Percentiles rank a stretch among this genome's conserved stretches.
phyloP scores from a whole-genome alignment of 2,797 vertebrate genomes.

The Sebastolobus altivelis region DNA sequence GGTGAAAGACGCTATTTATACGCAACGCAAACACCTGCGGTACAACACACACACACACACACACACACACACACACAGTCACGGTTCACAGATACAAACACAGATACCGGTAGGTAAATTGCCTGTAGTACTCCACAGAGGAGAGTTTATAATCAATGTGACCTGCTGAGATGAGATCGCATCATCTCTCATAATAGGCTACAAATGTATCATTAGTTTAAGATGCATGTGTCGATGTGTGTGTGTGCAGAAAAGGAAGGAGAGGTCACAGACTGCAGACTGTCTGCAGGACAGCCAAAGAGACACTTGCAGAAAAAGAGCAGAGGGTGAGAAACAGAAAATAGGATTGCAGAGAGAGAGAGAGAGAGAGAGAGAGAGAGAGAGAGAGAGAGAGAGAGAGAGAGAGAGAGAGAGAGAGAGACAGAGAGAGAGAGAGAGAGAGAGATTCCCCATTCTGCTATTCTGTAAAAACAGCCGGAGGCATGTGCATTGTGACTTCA shows the following conservation, averaged over 20 bases:
- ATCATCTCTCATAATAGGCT: slow-evolving; percentile 52
- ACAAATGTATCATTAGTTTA: slow-evolving; percentile 62
- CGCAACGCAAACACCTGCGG: slow-evolving; percentile 3
- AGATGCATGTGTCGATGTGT: slow-evolving; percentile 31
- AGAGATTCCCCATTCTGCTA: slow-evolving; percentile 45
- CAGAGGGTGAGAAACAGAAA: slow-evolving; percentile 36
- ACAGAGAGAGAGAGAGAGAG: slow-evolving; percentile 37
- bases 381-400: slow-evolving; percentile 43
- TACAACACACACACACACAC: neutral
- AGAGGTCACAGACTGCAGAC: slow-evolving; percentile 29
- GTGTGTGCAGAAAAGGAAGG: slow-evolving; percentile 8
- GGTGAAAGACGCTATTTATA: neutral
- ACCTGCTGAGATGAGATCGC: slow-evolving; percentile 67
- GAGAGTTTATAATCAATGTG: slow-evolving; percentile 53
- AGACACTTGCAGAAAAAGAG: slow-evolving; percentile 14
- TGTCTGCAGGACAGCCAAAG: slow-evolving; percentile 23
- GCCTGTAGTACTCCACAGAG: slow-evolving; percentile 42
- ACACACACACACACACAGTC: neutral
- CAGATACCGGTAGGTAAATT: slow-evolving; percentile 15
- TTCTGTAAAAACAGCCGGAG: slow-evolving; percentile 55
- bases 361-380: slow-evolving; percentile 19
- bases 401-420: slow-evolving; percentile 33
- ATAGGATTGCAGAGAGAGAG: slow-evolving; percentile 33
- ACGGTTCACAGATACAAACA: slow-evolving; percentile 14
- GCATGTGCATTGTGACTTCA: slow-evolving; percentile 42